Evolutionary conservation across 2,113 vertebrate genomes (phyloP).

Genomic region (Hipposideros armiger): DNA sequence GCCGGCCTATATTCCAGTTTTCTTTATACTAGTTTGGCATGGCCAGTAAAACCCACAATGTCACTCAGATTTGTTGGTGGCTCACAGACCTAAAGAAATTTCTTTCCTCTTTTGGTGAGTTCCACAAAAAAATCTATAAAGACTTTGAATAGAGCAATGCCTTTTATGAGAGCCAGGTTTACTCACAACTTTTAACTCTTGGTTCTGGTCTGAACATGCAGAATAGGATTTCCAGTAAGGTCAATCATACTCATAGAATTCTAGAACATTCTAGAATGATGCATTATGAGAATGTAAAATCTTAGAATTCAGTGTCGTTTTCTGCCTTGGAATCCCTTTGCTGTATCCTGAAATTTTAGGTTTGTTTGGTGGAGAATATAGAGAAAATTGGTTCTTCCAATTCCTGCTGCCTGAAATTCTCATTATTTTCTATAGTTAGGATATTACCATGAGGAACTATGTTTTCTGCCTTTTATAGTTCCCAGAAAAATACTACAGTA

Average conservation of each 20-base stretch:
- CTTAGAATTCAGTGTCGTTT: constrained; percentile 47
- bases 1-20: not conserved
- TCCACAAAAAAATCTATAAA: not conserved
- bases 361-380: constrained; percentile 6
- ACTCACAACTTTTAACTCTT: not conserved
- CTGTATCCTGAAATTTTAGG: constrained; percentile 14
- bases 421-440: constrained; percentile 15
- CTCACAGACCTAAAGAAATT: not conserved
- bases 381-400: constrained; percentile 3
- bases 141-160: not conserved
- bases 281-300: not conserved
- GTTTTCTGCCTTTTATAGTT: constrained; percentile 37
- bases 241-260: not conserved
- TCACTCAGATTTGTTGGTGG: not conserved
- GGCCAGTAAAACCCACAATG: not conserved
- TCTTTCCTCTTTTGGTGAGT: not conserved
- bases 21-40: constrained; percentile 2
- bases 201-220: not conserved
- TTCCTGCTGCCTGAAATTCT: not conserved
- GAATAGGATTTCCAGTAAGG: not conserved
- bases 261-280: constrained; percentile 64
- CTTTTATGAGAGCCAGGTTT: not conserved
- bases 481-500: not conserved
- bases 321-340: not conserved
- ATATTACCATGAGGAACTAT: not conserved